Evolutionary conservation across 1,140 invertebrate species (phyloP), one percentile per base, ranked within the genome.

Genomic region (Bombus ignitus): DNA sequence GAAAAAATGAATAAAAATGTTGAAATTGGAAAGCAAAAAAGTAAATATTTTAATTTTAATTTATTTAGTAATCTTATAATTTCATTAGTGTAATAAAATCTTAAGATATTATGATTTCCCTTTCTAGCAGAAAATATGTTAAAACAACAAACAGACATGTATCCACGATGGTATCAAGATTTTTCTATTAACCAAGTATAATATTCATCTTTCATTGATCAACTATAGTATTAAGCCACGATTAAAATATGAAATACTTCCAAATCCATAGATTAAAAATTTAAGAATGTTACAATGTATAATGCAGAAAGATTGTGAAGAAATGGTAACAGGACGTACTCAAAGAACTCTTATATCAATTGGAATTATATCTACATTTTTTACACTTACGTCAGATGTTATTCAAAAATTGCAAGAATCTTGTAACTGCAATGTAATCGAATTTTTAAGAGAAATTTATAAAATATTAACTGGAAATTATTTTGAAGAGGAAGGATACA

Each of bases 151-250:
- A 35, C 22, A 15, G 15, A 39, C 22, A 2, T n/a, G 6, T 75
- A 8, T 44, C 94, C 94, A 5, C 86, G 87, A 68, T 95, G 94
- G 94, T 95, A 94, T 75, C 92, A 94, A 85, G 94, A 95, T 68
- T 91, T 94, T 80, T 95, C 94, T 0, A 80, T 90, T n/a, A 59
- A 88, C 32, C 94, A 95, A 91, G 94, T 95, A 93, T 32, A 70
- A 81, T 44, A 37, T 13, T 76, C 2, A 68, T 37, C 22, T 15
- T 35, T 68, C 25, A 37, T 68, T 9, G 1, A 68, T 37, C 28
- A 53, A 47, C 9, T 18, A 22, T 10, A 39, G 18, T 10, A 47
- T 35, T 75, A 35, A 47, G 70, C 44, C 2, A 68, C 2, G 3
- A 66, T 83, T 84, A 70, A 81, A 73, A 39, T 47, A 62, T 81